Evolutionary conservation across 2,113 vertebrate genomes (phyloP), one percentile per base, ranked within the genome.

Genomic region (Campylomormyrus numenius): DNA sequence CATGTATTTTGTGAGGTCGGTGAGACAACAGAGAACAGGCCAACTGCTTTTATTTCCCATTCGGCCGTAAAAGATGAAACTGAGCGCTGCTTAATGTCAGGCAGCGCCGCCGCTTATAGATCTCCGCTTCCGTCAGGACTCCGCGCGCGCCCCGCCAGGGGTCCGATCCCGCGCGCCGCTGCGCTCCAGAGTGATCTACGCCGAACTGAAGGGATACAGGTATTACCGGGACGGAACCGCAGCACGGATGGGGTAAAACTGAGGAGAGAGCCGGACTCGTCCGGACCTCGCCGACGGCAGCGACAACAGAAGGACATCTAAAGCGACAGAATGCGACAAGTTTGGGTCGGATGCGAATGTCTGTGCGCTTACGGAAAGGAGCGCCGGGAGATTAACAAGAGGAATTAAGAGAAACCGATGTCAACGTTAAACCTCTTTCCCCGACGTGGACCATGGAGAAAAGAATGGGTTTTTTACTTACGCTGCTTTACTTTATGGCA

Each of bases 401-500:
- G 96, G 96, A 95, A 94, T 90, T 93, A 92, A 93, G 93, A 88
- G 80, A 70, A 92, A 93, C 92, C 95, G 91, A 94, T 91, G 95
- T 95, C 92, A 87, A 94, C 95, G 92, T 95, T 92, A 90, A 93
- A 91, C 83, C 93, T 24, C 92, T 92, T 93, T 93, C 94, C 88
- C 91, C 94, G 94, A 93, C 93, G 94, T 92, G 94, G 93, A 96
- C 94, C 92, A 94, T 96, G 95, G 95, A 95, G 91, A 92, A 94
- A 93, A 90, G 95, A 94, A 95, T 95, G 94, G 95, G 95, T 90
- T 95, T 97, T 89, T 91, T 97, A 77, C 95, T 96, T 90, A 90
- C 96, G 90, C 93, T 98, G 92, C 94, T 97, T 90, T 96, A 93
- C 94, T 92, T 97, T 85, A 93, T 94, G 77, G 93, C 95, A 89